Conservation (phyloP, 1,140 invertebrate species). For the Trinorchestia longiramus region DNA sequence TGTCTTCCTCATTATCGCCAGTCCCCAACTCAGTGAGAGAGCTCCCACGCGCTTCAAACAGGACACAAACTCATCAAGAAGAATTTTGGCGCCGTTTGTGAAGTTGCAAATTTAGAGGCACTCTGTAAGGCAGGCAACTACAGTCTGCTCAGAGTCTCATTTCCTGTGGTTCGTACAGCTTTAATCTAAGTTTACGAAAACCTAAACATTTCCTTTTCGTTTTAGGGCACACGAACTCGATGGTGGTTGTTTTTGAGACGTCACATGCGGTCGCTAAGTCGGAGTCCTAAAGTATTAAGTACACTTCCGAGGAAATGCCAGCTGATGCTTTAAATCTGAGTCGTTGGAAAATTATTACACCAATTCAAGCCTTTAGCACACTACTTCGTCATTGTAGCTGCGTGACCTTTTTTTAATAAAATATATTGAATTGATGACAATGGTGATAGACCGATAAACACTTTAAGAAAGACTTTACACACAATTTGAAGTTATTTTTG, state of each 20-base stretch:
- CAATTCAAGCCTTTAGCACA: neutral
- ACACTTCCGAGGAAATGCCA: neutral
- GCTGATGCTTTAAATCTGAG: neutral
- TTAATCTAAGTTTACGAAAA: conserved; percentile 21
- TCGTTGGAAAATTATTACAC: neutral
- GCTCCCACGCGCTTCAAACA: neutral
- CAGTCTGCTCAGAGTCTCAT: conserved; percentile 22
- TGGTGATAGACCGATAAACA: neutral
- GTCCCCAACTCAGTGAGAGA: neutral
- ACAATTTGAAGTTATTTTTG: neutral
- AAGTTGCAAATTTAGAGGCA: conserved; percentile 26
- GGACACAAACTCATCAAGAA: neutral
- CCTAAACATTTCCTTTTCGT: neutral
- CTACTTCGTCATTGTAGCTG: neutral
- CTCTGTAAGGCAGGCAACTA: neutral
- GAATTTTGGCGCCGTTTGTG: conserved; percentile 20
- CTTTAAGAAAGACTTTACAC: neutral
- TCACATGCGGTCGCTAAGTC: neutral
- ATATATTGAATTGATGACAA: neutral
- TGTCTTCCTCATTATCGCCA: neutral
- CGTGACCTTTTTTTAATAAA: neutral
- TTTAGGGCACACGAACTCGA: neutral
- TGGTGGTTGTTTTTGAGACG: neutral
- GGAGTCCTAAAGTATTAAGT: neutral
- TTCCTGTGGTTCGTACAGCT: neutral